Percentiles rank a stretch among this genome's conserved stretches.
phyloP scores from a whole-genome alignment of 2,113 vertebrate genomes.

The Pionites leucogaster region DNA sequence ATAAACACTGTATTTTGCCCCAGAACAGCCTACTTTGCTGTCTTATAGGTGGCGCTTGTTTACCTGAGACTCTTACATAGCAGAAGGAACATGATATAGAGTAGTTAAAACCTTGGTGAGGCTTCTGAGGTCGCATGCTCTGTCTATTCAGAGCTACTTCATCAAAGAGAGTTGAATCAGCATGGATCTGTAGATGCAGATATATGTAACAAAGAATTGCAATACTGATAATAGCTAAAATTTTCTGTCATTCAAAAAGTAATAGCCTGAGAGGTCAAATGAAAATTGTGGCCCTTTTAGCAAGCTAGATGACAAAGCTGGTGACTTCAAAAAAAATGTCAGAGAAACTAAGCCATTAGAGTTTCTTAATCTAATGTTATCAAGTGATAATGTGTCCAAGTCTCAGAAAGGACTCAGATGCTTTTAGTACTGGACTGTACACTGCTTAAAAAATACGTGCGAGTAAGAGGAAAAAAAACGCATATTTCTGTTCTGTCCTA shows the following conservation, averaged over 20 bases:
- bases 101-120: not conserved
- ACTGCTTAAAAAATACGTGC: not conserved
- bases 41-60: not conserved
- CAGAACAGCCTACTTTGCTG: not conserved
- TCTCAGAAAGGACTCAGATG: not conserved
- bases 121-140: not conserved
- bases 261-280: not conserved
- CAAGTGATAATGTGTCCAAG: not conserved
- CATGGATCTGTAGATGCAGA: not conserved
- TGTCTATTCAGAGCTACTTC: not conserved
- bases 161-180: not conserved
- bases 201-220: slow-evolving; percentile 8
- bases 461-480: not conserved
- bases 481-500: not conserved
- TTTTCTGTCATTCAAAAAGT: not conserved
- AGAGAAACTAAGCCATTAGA: not conserved
- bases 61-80: not conserved
- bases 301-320: not conserved
- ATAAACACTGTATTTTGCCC: not conserved
- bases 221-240: not conserved
- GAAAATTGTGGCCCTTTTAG: not conserved
- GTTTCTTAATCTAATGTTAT: not conserved
- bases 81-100: not conserved
- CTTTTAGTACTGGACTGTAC: not conserved
- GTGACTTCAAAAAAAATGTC: not conserved